Evolutionary conservation across 1,140 invertebrate genomes (phyloP).

Genomic region (Plectus sambesii): DNA sequence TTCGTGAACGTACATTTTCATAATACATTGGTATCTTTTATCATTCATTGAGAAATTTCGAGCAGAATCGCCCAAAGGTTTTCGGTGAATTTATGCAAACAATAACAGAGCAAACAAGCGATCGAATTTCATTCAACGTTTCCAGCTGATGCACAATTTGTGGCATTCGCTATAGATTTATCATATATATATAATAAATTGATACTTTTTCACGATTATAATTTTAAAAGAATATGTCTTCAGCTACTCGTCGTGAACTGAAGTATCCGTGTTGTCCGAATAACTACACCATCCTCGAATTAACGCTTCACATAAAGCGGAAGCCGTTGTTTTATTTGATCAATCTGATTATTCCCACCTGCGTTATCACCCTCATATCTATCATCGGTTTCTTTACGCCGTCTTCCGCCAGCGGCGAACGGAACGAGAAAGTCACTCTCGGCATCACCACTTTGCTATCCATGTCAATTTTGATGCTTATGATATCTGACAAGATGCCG

Average conservation of each 20-base stretch:
- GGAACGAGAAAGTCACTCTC: conserved; percentile 23
- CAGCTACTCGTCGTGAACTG: conserved; percentile 11
- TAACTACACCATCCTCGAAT: conserved; percentile 21
- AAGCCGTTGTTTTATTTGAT: conserved; percentile 22
- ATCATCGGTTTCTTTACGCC: conserved; percentile 22
- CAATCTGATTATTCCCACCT: conserved; percentile 21
- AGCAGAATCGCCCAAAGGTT: conserved; percentile 3
- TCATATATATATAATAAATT: no score
- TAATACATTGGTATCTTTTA: conserved; percentile 9
- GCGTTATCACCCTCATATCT: conserved; percentile 20
- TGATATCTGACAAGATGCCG: conserved; percentile 29
- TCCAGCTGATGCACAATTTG: not conserved
- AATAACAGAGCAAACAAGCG: not conserved
- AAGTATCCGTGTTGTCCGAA: conserved; percentile 22
- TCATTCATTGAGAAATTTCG: conserved; percentile 14
- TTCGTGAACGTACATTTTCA: no score
- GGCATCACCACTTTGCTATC: conserved; percentile 26
- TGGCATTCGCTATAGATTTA: no score
- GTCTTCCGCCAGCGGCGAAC: conserved; percentile 17
- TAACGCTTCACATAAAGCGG: conserved; percentile 12
- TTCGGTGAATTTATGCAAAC: conserved; percentile 1
- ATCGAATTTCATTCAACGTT: not conserved
- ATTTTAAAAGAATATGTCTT: conserved; percentile 18
- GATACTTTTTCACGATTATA: conserved; percentile 1
- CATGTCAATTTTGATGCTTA: conserved; percentile 28